A percentile compares a stretch with the other conserved stretches of the same genome.
Evolutionary conservation across 2,797 vertebrate genomes (phyloP).

Genomic region (Urophycis tenuis): DNA sequence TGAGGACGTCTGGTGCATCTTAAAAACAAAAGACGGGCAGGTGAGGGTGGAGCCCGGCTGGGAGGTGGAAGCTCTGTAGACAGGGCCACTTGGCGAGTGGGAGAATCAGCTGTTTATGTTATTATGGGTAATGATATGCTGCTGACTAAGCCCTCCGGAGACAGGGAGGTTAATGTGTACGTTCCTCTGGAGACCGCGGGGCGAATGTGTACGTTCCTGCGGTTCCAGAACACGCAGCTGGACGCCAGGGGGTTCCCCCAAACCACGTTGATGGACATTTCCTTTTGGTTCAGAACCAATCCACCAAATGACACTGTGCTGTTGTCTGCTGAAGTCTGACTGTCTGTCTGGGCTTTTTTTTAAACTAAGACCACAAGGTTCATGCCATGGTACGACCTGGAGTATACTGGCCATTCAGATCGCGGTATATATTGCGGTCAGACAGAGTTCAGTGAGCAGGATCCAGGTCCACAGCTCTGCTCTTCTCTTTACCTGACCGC

Average conservation of each 20-base stretch:
- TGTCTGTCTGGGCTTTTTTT: too few species aligned
- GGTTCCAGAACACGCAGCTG: conserved; percentile 5
- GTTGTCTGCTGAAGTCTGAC: too few species aligned
- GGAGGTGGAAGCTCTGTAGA: background rate
- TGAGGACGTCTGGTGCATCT: too few species aligned
- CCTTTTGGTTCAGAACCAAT: background rate
- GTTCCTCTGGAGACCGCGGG: conserved; percentile 10
- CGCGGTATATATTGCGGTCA: background rate
- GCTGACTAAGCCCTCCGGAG: conserved; percentile 43
- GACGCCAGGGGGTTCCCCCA: background rate
- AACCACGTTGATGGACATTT: background rate
- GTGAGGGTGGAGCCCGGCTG: background rate
- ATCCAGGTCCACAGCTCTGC: too few species aligned
- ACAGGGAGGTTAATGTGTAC: conserved; percentile 47
- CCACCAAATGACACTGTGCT: background rate
- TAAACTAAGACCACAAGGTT: background rate
- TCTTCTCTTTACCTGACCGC: too few species aligned
- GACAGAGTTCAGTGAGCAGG: too few species aligned
- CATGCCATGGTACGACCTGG: background rate
- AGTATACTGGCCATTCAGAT: too few species aligned
- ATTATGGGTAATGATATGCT: conserved; percentile 57
- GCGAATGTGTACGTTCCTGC: background rate
- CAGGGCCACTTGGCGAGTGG: background rate
- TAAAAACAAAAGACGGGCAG: conserved; percentile 20
- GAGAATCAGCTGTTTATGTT: conserved; percentile 51